A percentile compares a stretch with the other conserved stretches of the same genome.
Conservation (phyloP, 2,113 vertebrate genomes). For the pig (Sus scrofa) region DNA sequence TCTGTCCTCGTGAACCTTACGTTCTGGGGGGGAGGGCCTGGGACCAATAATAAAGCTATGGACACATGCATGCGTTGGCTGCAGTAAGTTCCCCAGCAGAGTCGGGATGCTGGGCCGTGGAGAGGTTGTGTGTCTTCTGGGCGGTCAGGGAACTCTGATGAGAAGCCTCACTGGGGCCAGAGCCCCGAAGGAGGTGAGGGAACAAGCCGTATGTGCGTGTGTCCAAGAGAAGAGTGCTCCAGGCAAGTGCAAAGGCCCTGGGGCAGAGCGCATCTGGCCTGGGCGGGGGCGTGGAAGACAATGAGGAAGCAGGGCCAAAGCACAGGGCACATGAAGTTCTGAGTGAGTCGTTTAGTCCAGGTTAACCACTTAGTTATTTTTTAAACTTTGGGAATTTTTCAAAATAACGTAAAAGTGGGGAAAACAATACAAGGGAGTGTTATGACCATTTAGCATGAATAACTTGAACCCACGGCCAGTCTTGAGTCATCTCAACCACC, state of each 20-base stretch:
- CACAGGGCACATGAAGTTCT: not conserved
- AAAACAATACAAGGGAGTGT: not conserved
- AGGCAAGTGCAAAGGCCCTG: not conserved
- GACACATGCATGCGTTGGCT: accelerated
- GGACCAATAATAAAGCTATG: not conserved
- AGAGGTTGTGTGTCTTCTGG: not conserved
- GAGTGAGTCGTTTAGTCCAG: not conserved
- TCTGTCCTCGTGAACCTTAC: not conserved
- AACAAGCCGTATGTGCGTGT: not conserved
- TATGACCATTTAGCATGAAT: not conserved
- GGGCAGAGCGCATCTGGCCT: accelerated
- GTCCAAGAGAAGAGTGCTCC: not conserved
- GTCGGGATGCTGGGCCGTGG: not conserved
- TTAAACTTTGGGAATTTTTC: not conserved
- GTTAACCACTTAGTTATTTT: not conserved
- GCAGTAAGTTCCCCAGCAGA: not conserved
- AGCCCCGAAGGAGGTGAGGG: not conserved
- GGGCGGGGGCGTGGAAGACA: not conserved
- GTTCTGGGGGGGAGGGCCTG: not conserved
- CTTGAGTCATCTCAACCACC: not conserved
- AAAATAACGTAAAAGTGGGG: not conserved
- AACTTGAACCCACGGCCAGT: not conserved
- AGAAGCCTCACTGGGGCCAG: not conserved
- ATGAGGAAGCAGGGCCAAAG: not conserved
- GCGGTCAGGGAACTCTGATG: not conserved